Percentiles rank a stretch among this genome's conserved stretches.
These are phyloP conservation scores for Tangara arthus DNA, from an alignment of 2,797 vertebrate species.

Conservation along the genomic window DNA sequence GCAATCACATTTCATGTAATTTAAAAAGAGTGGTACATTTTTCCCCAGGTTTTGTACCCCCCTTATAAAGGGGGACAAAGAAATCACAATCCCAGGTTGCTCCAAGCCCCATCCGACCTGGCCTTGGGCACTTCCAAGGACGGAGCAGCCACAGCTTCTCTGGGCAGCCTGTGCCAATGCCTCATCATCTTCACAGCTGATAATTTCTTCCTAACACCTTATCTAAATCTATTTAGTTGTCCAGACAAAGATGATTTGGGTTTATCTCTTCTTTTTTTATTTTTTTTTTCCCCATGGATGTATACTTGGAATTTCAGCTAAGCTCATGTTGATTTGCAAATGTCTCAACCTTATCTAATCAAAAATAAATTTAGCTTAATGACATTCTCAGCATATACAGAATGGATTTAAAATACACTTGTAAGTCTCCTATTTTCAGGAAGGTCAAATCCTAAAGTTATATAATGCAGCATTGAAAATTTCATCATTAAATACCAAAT, in stretches of 20 bases:
- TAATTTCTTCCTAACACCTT: not conserved
- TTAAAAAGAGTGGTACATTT: not conserved
- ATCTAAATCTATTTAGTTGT: not conserved
- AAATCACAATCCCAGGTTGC: not conserved
- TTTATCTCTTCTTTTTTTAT: too few species aligned
- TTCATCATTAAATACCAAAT: not conserved
- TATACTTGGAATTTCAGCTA: not conserved
- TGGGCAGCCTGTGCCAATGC: not conserved
- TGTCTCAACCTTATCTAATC: not conserved
- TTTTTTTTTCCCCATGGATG: not conserved
- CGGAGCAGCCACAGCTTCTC: not conserved
- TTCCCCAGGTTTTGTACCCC: not conserved
- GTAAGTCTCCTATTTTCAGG: not conserved
- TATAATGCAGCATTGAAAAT: not conserved
- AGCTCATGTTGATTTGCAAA: not conserved
- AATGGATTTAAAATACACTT: not conserved
- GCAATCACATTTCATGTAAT: not conserved
- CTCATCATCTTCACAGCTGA: not conserved
- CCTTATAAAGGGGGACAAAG: not conserved
- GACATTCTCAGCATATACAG: not conserved
- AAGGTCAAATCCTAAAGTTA: not conserved
- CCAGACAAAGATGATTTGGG: fast-evolving
- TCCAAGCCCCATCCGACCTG: not conserved
- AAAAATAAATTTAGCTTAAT: not conserved
- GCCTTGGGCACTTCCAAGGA: not conserved